phyloP scores from a whole-genome alignment of 2,113 vertebrate species.

The Myotis lucifugus region DNA sequence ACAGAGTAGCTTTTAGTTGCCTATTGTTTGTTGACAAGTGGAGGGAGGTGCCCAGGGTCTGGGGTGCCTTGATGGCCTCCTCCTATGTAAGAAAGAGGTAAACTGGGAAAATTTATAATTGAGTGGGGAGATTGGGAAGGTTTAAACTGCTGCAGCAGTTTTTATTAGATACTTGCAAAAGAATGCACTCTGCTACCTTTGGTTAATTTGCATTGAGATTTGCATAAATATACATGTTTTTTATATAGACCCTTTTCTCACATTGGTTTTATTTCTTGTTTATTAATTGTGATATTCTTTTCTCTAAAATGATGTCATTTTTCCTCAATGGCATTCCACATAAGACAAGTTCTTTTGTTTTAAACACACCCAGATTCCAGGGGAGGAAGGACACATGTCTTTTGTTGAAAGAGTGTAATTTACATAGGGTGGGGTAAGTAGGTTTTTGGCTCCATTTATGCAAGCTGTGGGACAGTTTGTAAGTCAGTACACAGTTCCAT shows the following conservation, averaged over 20 bases:
- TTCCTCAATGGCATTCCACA: background rate
- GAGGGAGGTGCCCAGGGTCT: background rate
- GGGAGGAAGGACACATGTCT: background rate
- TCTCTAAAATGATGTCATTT: background rate
- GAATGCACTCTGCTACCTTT: background rate
- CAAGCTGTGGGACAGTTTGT: background rate
- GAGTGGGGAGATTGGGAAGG: background rate
- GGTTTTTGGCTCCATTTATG: background rate
- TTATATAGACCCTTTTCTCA: constrained; percentile 27
- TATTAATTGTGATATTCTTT: constrained; percentile 53
- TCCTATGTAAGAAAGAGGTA: background rate
- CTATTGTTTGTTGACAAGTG: background rate
- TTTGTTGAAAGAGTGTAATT: background rate
- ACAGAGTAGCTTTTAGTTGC: background rate
- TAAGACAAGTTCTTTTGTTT: constrained; percentile 9
- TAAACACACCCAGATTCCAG: background rate
- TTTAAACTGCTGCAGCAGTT: background rate
- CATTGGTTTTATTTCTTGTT: constrained; percentile 57
- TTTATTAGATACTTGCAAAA: constrained; percentile 22
- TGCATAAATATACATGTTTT: constrained; percentile 54
- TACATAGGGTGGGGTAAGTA: background rate
- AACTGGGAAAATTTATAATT: background rate
- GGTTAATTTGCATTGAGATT: constrained; percentile 50
- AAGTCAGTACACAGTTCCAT: background rate
- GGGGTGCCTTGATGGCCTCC: background rate